phyloP scores from a whole-genome alignment of 1,140 invertebrate species.

The Aradophagus sp. region DNA sequence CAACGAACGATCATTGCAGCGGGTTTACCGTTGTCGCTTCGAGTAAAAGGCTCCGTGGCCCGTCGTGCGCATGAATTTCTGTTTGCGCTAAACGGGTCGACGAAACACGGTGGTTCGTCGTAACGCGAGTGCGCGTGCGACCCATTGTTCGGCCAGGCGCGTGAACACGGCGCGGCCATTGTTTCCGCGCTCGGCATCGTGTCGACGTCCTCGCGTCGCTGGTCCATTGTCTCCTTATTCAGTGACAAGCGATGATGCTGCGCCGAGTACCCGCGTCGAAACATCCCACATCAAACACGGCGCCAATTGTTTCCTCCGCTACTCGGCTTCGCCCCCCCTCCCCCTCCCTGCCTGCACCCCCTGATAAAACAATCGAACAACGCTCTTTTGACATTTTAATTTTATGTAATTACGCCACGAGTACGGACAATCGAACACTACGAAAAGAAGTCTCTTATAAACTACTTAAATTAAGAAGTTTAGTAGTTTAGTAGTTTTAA shows the following conservation, averaged over 20 bases:
- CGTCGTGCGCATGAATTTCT: constrained; percentile 35
- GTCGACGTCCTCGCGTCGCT: constrained; percentile 38
- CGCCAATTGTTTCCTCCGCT: constrained; percentile 26
- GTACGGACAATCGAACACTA: no score
- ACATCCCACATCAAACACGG: constrained; percentile 33
- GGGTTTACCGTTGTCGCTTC: constrained; percentile 43
- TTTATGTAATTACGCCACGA: constrained; percentile 39
- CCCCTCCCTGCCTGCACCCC: no score
- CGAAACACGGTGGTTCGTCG: constrained; percentile 28
- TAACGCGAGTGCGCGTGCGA: constrained; percentile 35
- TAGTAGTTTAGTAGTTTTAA: no score
- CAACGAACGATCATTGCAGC: constrained; percentile 15
- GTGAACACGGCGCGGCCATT: constrained; percentile 42
- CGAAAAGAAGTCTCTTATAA: no score
- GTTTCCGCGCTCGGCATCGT: constrained; percentile 31
- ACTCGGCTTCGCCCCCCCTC: no score
- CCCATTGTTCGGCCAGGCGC: constrained; percentile 39
- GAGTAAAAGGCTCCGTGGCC: constrained; percentile 4
- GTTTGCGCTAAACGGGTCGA: constrained; percentile 39
- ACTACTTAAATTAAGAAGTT: no score
- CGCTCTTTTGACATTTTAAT: constrained; percentile 31
- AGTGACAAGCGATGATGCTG: constrained; percentile 26
- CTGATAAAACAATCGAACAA: constrained; percentile 11
- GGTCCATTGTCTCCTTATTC: constrained; percentile 43
- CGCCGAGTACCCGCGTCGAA: constrained; percentile 25